Percentiles rank a stretch among this genome's conserved stretches.
phyloP scores from a whole-genome alignment of 1,140 invertebrate genomes.

The Drosophila gunungcola region DNA sequence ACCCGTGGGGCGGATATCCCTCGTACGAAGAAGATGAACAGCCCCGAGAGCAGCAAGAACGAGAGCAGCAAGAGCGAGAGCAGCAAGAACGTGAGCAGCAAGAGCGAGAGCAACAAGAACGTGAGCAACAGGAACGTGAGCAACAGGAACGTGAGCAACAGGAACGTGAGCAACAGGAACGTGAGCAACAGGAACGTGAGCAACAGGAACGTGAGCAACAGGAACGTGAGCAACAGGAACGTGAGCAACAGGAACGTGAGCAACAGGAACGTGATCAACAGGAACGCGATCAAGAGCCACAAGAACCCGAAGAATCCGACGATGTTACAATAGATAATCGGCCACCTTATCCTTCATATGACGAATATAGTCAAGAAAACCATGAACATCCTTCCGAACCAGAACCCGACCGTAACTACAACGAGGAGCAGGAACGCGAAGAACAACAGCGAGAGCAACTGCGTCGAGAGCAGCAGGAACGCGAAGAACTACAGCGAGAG shows the following conservation, averaged over 20 bases:
- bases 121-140: slow-evolving; percentile 18
- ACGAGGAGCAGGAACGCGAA: slow-evolving; percentile 24
- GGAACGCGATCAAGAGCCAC: slow-evolving; percentile 10
- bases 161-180: slow-evolving; percentile 17
- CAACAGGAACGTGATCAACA: slow-evolving; percentile 19
- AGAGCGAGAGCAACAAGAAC: slow-evolving; percentile 13
- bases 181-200: not conserved
- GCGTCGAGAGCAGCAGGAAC: slow-evolving; percentile 4
- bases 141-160: slow-evolving; percentile 19
- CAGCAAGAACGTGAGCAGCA: slow-evolving; percentile 12
- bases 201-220: slow-evolving; percentile 9
- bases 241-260: slow-evolving; percentile 18
- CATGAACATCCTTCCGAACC: not conserved
- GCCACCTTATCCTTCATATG: slow-evolving; percentile 4
- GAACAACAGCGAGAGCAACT: slow-evolving; percentile 13
- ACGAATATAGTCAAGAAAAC: not conserved
- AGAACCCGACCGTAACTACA: not conserved
- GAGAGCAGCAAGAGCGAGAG: slow-evolving; percentile 5
- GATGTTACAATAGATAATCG: not conserved
- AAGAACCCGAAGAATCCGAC: slow-evolving; percentile 6
- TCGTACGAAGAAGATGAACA: no score
- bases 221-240: slow-evolving; percentile 12
- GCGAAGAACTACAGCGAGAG: slow-evolving; percentile 8
- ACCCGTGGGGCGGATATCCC: no score
- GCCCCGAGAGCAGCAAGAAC: not conserved